Evolutionary conservation across 1,140 invertebrate species (phyloP).

Genomic region (Ctenoplectra terminalis): DNA sequence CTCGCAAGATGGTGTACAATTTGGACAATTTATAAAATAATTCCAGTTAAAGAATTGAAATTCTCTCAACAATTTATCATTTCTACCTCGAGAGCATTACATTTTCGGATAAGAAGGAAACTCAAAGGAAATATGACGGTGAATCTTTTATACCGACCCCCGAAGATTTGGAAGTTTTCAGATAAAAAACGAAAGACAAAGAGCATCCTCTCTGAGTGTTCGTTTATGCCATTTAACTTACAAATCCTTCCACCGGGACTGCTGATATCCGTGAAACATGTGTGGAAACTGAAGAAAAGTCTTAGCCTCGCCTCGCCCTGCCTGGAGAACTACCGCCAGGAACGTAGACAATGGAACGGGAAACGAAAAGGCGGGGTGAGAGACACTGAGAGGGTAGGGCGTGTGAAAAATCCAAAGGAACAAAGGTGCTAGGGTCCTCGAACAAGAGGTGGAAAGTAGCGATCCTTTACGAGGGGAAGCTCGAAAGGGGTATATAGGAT

Average conservation of each 20-base stretch:
- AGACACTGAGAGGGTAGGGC: constrained; percentile 50
- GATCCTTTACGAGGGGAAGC: constrained; percentile 53
- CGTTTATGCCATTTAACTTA: constrained; percentile 80
- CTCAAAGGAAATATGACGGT: constrained; percentile 2
- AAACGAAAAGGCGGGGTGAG: constrained; percentile 27
- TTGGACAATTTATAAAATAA: background rate
- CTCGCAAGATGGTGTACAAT: background rate
- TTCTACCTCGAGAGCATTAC: no score
- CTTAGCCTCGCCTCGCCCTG: constrained; percentile 46
- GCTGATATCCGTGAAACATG: constrained; percentile 72
- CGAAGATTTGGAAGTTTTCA: constrained; percentile 29
- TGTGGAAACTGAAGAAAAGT: constrained; percentile 73
- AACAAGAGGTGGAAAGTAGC: constrained; percentile 55
- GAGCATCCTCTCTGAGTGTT: constrained; percentile 62
- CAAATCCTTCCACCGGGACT: constrained; percentile 75
- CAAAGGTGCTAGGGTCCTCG: constrained; percentile 67
- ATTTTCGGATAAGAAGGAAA: background rate
- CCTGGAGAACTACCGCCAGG: constrained; percentile 46
- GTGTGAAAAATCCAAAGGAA: constrained; percentile 74
- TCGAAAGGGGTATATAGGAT: constrained; percentile 47
- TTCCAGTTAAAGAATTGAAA: background rate
- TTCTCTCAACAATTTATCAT: background rate
- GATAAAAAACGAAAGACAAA: constrained; percentile 55
- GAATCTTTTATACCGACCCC: constrained; percentile 5
- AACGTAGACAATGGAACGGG: constrained; percentile 43